Base-by-base conservation (phyloP, 2,113 vertebrate species). In the Malurus elegans region DNA sequence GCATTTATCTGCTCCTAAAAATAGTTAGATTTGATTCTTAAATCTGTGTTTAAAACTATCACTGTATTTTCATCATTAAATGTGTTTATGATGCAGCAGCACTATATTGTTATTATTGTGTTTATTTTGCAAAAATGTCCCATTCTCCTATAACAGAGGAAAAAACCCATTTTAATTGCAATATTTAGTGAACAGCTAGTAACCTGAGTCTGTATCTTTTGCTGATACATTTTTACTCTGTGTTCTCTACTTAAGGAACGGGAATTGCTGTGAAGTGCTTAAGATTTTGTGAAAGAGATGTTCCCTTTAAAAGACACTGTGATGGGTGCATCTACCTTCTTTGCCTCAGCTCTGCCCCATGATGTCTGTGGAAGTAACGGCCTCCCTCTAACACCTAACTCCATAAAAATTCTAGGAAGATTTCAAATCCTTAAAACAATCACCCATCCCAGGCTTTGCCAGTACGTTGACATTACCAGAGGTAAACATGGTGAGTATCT, bases 301-400 rank as follows among this genome's bases (percentile, higher is more conserved):
- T 98, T 98, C 96, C 98, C 99, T 31, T 97, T 99, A 31, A 98
- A 98, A 97, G 99, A 99, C 69, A 98, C 99, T 2, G 98, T 99
- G 95, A 97, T 99, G 92, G 99, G 99, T 28, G 99, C 99, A 18
- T 99, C 98, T 96, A 99, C 99, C 29, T 99, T 99, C 95, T 99
- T 99, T 73, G 99, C 99, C 29, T 99, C 99, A 2, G 98, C 99
- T 87, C 98, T 99, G 34, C 99, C 99, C 9, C 99, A 99, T 86
- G 99, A 99, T 94, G 99, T 99, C 73, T 99, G 99, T 93, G 99
- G 99, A 76, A 99, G 99, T 97, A 99, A 99, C 13, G 99, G 99
- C 4, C 99, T 99, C 66, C 99, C 99, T 75, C 98, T 99, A 53
- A 99, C 99, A 48, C 99, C 99, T 61, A 99, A 99, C 97, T 99